phyloP scores from a whole-genome alignment of 1,140 invertebrate species.

The Drosophila biarmipes region DNA sequence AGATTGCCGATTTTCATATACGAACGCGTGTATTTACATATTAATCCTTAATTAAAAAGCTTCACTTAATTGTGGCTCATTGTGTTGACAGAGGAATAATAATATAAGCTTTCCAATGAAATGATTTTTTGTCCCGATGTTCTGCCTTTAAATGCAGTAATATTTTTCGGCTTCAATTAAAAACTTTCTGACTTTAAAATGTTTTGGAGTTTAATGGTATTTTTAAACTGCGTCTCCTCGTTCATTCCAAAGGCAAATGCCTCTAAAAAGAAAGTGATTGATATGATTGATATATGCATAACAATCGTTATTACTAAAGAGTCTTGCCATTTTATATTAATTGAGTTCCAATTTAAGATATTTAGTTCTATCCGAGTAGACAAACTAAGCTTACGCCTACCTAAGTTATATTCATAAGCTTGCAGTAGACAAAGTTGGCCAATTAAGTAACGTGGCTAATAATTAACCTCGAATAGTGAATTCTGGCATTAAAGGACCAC shows the following conservation, averaged over 20 bases:
- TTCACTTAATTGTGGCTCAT: constrained; percentile 21
- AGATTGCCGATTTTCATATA: neutral
- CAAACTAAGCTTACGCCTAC: too few relatives aligned
- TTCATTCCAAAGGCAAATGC: too few relatives aligned
- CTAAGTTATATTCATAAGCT: too few relatives aligned
- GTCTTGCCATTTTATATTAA: too few relatives aligned
- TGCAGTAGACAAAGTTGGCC: neutral
- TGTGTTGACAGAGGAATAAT: constrained; percentile 10
- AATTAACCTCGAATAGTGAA: neutral
- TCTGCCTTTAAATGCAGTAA: neutral
- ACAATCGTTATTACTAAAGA: too few relatives aligned
- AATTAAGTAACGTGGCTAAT: neutral
- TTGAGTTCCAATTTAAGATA: too few relatives aligned
- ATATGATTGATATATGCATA: too few relatives aligned
- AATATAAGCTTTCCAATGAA: constrained; percentile 6
- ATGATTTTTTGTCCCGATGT: neutral
- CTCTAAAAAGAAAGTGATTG: too few relatives aligned
- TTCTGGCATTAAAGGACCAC: constrained; percentile 2
- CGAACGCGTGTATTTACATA: constrained; percentile 3
- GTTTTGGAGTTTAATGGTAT: neutral
- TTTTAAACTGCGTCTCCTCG: too few relatives aligned
- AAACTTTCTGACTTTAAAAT: too few relatives aligned
- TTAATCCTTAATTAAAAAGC: constrained; percentile 45
- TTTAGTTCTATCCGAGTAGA: too few relatives aligned
- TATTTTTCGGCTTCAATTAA: neutral